phyloP scores from a whole-genome alignment of 2,113 vertebrate species.

The Halcyon malimbica region DNA sequence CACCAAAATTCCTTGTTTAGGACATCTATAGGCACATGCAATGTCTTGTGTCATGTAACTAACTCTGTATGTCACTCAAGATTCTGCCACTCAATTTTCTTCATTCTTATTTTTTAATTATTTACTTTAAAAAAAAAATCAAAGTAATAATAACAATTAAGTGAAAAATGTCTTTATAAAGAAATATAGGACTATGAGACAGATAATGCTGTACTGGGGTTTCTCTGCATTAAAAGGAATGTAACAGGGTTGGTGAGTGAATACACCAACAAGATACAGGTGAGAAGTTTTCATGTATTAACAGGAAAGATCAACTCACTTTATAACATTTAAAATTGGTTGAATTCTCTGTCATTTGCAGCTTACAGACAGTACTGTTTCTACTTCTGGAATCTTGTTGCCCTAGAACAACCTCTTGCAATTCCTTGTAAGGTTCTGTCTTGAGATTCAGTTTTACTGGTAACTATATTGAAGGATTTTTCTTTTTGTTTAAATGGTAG shows the following conservation, averaged over 20 bases:
- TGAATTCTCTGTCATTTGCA: neutral
- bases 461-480: neutral
- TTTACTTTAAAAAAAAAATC: neutral
- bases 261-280: neutral
- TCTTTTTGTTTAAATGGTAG: neutral
- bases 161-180: neutral
- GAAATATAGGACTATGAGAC: neutral
- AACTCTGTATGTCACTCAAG: neutral
- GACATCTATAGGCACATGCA: neutral
- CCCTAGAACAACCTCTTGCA: neutral
- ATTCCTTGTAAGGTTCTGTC: neutral
- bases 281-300: neutral
- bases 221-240: neutral
- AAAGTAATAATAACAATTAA: neutral
- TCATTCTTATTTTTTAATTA: neutral
- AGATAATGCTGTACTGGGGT: neutral
- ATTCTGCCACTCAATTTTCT: neutral
- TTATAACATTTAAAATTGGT: neutral
- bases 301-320: neutral
- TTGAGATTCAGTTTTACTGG: neutral
- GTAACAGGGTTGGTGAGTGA: accelerated
- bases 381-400: neutral
- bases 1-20: neutral
- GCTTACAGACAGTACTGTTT: neutral
- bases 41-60: neutral